A percentile compares a stretch with the other conserved stretches of the same genome.
Evolutionary conservation across 2,113 vertebrate species (phyloP).

Genomic region (Peromyscus maniculatus): DNA sequence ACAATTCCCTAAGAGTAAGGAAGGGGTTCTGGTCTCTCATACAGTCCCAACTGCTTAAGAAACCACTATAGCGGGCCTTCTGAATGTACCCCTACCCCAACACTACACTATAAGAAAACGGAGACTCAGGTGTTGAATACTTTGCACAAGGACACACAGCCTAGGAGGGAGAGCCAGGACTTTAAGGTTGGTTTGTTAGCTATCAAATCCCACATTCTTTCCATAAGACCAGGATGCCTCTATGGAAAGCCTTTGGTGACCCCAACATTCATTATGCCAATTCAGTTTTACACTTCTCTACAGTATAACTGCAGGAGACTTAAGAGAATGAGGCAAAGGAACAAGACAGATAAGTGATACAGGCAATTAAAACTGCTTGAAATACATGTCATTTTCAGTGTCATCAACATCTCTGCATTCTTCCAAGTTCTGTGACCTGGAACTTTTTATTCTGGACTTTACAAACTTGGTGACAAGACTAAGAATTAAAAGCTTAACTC

Average conservation of each 20-base stretch:
- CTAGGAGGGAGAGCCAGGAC: slow-evolving; percentile 15
- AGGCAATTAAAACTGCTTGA: slow-evolving; percentile 39
- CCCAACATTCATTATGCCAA: not conserved
- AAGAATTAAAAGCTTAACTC: slow-evolving; percentile 51
- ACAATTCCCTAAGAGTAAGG: not conserved
- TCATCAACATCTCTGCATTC: not conserved
- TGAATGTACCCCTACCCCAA: slow-evolving; percentile 10
- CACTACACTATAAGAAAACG: not conserved
- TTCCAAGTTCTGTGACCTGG: not conserved
- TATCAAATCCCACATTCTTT: slow-evolving; percentile 44
- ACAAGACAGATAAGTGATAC: slow-evolving; percentile 47
- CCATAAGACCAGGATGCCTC: slow-evolving; percentile 43
- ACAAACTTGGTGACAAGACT: slow-evolving; percentile 12
- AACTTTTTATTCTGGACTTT: slow-evolving; percentile 22
- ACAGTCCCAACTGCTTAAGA: not conserved
- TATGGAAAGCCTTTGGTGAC: not conserved
- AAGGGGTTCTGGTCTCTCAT: slow-evolving; percentile 4
- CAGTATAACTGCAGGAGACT: slow-evolving; percentile 56
- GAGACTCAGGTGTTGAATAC: slow-evolving; percentile 31
- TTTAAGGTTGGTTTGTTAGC: slow-evolving; percentile 6
- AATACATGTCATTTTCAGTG: slow-evolving; percentile 17
- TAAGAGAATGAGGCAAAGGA: slow-evolving; percentile 52
- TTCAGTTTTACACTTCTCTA: slow-evolving; percentile 30
- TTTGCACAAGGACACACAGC: slow-evolving; percentile 58
- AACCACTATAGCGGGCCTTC: slow-evolving; percentile 5